Evolutionary conservation across 2,797 vertebrate species (phyloP), one percentile per base, ranked within the genome.

Genomic region (Malacoraja senta): DNA sequence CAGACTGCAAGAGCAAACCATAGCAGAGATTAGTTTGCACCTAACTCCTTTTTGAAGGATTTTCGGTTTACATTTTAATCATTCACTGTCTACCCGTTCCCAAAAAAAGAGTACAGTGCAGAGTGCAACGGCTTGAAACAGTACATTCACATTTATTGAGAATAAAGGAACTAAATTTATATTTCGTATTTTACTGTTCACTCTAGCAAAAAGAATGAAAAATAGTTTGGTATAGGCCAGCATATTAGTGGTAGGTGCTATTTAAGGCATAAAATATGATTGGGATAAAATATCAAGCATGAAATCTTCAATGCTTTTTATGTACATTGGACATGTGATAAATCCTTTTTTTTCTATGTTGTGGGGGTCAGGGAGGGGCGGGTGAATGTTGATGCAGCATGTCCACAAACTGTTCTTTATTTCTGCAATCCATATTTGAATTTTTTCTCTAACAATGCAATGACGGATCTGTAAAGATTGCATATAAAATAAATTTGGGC

Each of bases 31-130:
- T 53, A 92, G 35, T 92, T 53, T 92, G 38, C 2, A 17, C 71
- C 76, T 74, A 72, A 92, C 90, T 76, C 90, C 44, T 92, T 71
- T 44, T 38, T 53, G 71, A 53, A 74, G 38, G 44, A 76, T 53
- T 74, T 92, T 86, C 83, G 74, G 65, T 92, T 76, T 92, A 44
- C 38, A 76, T 44, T 74, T 72, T 76, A 74, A 92, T 76, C 72
- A n/a, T 76, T 76, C 71, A 44, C 44, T 76, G 19, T 76, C 44
- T n/a, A 32, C 13, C 35, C 53, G 24, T 38, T 0, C 44, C 26
- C 10, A 38, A 38, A 72, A 91, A 8, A 38, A 91, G 68, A 91
- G 68, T 76, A 6, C 13, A 72, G 71, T 92, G 24, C 13, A 53
- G 10, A 44, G 71, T 92, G 35, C 90, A 92, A 92, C 7, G 76